These are phyloP conservation scores for Campoletis sonorensis DNA, from an alignment of 1,140 invertebrate genomes.

Conservation along the genomic window DNA sequence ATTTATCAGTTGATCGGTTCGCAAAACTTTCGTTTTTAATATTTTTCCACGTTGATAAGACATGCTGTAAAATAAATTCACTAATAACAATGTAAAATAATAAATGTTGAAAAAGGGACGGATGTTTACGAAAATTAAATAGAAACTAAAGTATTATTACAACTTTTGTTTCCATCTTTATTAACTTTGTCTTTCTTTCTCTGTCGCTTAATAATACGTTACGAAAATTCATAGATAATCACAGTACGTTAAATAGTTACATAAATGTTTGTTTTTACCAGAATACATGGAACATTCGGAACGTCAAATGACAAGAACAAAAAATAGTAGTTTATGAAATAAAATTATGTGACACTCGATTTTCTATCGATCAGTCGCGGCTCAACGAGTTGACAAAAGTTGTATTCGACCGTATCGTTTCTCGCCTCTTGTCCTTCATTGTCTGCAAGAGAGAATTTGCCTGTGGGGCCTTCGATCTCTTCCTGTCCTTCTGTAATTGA, in stretches of 20 bases:
- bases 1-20: too few relatives aligned
- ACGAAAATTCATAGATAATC: not conserved
- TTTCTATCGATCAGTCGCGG: conserved; percentile 24
- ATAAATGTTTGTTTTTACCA: not conserved
- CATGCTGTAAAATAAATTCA: too few relatives aligned
- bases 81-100: too few relatives aligned
- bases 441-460: conserved; percentile 59
- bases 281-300: not conserved
- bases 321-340: not conserved
- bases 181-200: too few relatives aligned
- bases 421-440: conserved; percentile 36
- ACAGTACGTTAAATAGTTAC: not conserved
- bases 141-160: too few relatives aligned
- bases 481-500: conserved; percentile 58
- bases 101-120: too few relatives aligned
- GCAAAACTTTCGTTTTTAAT: too few relatives aligned
- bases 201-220: too few relatives aligned
- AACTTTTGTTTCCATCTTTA: too few relatives aligned
- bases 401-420: conserved; percentile 5
- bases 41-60: too few relatives aligned
- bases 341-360: not conserved
- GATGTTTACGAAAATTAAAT: too few relatives aligned
- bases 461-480: conserved; percentile 59
- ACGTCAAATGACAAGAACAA: not conserved
- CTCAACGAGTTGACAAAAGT: conserved; percentile 33